Base-by-base conservation (phyloP, 1,140 invertebrate species). In the Hormaphis cornu region DNA sequence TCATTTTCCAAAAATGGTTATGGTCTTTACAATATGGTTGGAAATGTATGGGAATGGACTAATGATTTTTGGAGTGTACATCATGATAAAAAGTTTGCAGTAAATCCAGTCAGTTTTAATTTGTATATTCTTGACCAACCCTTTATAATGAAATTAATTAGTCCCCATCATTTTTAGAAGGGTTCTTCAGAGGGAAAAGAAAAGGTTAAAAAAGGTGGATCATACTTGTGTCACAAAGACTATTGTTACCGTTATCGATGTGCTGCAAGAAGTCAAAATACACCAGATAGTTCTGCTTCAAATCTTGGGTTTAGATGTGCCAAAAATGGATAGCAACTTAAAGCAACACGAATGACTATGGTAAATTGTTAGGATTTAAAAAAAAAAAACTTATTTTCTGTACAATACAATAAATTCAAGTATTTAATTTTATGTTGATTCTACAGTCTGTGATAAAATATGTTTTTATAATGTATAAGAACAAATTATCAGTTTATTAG, bases 41-140 rank as follows among this genome's bases (percentile, higher is more conserved):
- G 94, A 35, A 97, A 97, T 83, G 94, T 95, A 37, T 97, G 94
- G 94, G 94, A 98, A 81, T 98, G 95, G 95, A 93, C 91, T 1
- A 78, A 83, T 54, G 93, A 95, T 81, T 85, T 86, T 81, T 97
- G 93, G 93, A 77, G 75, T 30, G 63, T 59, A 3, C 72, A 73
- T 70, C 81, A 81, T 72, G 58, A 73, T 1, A 70, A 73, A 35
- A 71, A 73, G 6, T 73, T 76, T 59, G 26, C 52, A 58, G 73
- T 2, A 26, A 82, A 86, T 79, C 84, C 85, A 33, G 84, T 85
- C 77, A 77, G 72, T 71, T 73, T 71, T 20, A 42, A 24, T n/a
- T 26, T 20, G n/a, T n/a, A 26, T 40, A 52, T 28, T 66, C 30
- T 59, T 35, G 6, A 6, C 63, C 44, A 50, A 63, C 6, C 24